These are phyloP conservation scores for Aphidius colemani DNA, from an alignment of 2,888 invertebrate species.

Conservation along the genomic window DNA sequence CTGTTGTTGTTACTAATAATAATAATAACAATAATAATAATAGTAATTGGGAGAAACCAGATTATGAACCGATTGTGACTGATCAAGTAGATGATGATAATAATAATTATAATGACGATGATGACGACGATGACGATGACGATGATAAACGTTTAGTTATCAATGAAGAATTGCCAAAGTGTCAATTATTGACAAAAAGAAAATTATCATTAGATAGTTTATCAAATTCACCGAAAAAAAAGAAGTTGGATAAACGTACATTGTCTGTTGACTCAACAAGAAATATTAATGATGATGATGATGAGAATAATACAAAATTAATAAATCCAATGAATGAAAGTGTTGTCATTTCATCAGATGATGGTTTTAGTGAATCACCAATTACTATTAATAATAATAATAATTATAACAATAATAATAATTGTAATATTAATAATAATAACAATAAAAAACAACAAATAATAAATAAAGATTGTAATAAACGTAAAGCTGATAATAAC, in stretches of 20 bases:
- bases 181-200: conserved; percentile 64
- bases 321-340: conserved; percentile 24
- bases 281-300: conserved; percentile 33
- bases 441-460: conserved; percentile 44
- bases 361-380: conserved; percentile 27
- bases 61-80: conserved; percentile 55
- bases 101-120: conserved; percentile 60
- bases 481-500: conserved; percentile 47
- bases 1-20: conserved; percentile 62
- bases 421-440: conserved; percentile 34
- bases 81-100: conserved; percentile 46
- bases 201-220: conserved; percentile 61
- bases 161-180: conserved; percentile 59
- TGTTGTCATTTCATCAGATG: conserved; percentile 25
- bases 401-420: conserved; percentile 1
- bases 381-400: conserved; percentile 24
- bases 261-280: conserved; percentile 51
- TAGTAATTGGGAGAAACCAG: conserved; percentile 57
- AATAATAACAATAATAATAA: conserved; percentile 61
- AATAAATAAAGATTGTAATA: conserved; percentile 38
- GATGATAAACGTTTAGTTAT: conserved; percentile 26
- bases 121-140: conserved; percentile 25
- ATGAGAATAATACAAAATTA: conserved; percentile 4
- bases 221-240: conserved; percentile 61
- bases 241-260: conserved; percentile 57